A percentile compares a stretch with the other conserved stretches of the same genome.
These are phyloP conservation scores for Saturnia pavonia DNA, from an alignment of 2,888 invertebrate genomes.

Conservation along the genomic window DNA sequence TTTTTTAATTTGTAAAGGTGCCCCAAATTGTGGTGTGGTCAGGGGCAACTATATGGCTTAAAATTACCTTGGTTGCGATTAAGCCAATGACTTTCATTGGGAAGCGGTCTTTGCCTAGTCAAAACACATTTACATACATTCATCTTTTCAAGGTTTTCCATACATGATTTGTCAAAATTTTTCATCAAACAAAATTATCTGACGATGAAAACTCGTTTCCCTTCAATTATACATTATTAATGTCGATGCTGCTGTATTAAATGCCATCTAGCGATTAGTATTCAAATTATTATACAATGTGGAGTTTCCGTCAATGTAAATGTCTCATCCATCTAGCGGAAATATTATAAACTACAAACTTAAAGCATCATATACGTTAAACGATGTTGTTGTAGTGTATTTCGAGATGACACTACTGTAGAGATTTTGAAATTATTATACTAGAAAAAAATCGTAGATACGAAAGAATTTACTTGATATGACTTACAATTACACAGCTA, in stretches of 20 bases:
- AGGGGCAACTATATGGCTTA: too few relatives aligned
- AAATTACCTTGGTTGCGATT: too few relatives aligned
- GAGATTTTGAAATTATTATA: background rate
- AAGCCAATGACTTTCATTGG: too few relatives aligned
- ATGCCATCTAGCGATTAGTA: slow-evolving; percentile 33
- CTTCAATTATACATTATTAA: background rate
- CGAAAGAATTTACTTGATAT: background rate
- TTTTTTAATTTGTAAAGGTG: too few relatives aligned
- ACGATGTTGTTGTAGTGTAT: background rate
- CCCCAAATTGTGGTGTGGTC: too few relatives aligned
- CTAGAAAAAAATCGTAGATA: background rate
- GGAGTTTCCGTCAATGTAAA: background rate
- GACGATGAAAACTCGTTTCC: too few relatives aligned
- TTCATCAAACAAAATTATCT: too few relatives aligned
- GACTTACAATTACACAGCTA: background rate
- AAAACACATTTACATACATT: too few relatives aligned
- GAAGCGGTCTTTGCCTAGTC: too few relatives aligned
- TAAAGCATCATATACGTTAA: background rate
- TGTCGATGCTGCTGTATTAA: background rate
- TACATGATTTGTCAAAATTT: too few relatives aligned
- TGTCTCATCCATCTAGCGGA: slow-evolving; percentile 3
- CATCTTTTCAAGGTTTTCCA: too few relatives aligned
- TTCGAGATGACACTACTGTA: background rate
- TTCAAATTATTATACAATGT: background rate
- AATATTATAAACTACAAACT: background rate